Evolutionary conservation across 2,797 vertebrate species (phyloP), one percentile per base, ranked within the genome.

Genomic region (Atherinosoma microstoma): DNA sequence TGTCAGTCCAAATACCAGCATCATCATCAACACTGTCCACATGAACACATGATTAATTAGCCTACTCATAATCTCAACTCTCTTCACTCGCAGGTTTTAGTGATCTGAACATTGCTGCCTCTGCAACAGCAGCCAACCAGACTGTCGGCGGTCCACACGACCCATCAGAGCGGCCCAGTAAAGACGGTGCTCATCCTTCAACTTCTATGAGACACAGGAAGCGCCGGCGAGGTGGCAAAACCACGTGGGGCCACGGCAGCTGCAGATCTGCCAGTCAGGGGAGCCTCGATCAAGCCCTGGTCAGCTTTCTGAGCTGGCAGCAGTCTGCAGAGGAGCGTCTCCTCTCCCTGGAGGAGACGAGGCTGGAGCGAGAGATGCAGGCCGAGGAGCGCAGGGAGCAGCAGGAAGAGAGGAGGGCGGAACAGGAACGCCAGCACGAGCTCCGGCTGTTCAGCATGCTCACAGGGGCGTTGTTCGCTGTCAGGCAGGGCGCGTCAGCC

Each of bases 371-470:
- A 9, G 95, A 96, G 75, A 66, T 91, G 66, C 93, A 92, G 0
- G 93, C 90, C 0, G 96, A 97, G 84, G 95, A 97, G 83, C 92
- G 95, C 0, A 90, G 96, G 58, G 92, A 96, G 70, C 94, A 93
- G 9, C 84, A 94, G 80, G 97, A 98, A 82, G 96, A 92, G 78
- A 93, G 90, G 16, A 91, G 96, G 49, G 92, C 94, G 0, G 94
- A 95, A 45, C 91, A 94, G 86, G 95, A 96, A 72, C 92, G 94
- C 6, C 93, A 96, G 42, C 95, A 97, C 0, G 96, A 96, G 85
- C 93, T 96, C 27, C 95, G 94, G 62, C 93, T 96, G 80, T 95
- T 96, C 82, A 92, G 92, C 18, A 89, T 97, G 80, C 95, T 97
- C 29, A 93, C 95, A 0, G 95, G 94, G 83, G 90, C 91, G 35